Percentiles rank a stretch among this genome's conserved stretches.
Conservation (phyloP, 2,888 invertebrate genomes). For the Drosophila longiperda region DNA sequence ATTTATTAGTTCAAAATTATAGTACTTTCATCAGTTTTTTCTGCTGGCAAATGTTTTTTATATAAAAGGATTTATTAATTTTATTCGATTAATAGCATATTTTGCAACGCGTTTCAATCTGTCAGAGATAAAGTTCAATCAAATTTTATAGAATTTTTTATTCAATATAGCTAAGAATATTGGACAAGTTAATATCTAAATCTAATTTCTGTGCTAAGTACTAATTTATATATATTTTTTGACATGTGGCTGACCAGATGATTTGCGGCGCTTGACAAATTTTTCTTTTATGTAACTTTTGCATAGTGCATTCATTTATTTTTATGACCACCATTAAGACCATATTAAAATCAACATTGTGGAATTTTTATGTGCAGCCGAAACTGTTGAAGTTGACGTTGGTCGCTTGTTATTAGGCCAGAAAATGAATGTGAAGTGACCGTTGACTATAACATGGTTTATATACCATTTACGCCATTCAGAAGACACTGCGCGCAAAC, state of each 20-base stretch:
- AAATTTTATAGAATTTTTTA: not conserved
- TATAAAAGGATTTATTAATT: not conserved
- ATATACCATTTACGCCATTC: slow-evolving; percentile 24
- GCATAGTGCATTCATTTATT: slow-evolving; percentile 35
- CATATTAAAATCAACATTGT: slow-evolving; percentile 69
- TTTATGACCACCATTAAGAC: slow-evolving; percentile 68
- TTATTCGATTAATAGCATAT: too few relatives aligned
- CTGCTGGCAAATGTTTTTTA: not conserved
- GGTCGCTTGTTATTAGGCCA: slow-evolving; percentile 44
- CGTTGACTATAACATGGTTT: slow-evolving; percentile 17
- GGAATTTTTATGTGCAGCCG: slow-evolving; percentile 69
- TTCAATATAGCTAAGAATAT: too few relatives aligned
- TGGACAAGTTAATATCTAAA: too few relatives aligned
- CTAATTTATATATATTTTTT: not conserved
- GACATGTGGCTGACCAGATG: too few relatives aligned
- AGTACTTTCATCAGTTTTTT: not conserved
- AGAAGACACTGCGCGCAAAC: slow-evolving; percentile 36
- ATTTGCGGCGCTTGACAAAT: not conserved
- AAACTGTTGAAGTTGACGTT: slow-evolving; percentile 29
- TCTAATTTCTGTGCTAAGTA: not conserved
- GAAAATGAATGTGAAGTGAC: slow-evolving; percentile 33
- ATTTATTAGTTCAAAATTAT: not conserved
- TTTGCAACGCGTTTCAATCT: not conserved
- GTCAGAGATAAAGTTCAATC: not conserved
- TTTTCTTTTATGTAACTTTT: slow-evolving; percentile 5